Evolutionary conservation across 2,113 vertebrate genomes (phyloP), one percentile per base, ranked within the genome.

Genomic region (Athene noctua): DNA sequence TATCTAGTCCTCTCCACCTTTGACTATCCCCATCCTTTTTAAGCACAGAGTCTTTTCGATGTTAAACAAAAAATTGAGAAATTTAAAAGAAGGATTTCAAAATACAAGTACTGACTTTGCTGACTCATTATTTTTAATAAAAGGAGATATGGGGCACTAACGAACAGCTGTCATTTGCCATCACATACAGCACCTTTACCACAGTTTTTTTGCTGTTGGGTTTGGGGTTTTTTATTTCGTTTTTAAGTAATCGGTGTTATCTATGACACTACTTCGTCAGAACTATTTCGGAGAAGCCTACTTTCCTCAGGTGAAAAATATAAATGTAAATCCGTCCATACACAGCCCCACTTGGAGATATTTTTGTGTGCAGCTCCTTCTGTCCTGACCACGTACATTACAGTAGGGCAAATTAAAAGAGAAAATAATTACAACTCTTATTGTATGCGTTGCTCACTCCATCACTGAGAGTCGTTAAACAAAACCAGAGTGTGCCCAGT

Each of bases 11-110:
- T 90, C 85, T 90, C 81, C 91, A 93, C 84, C 87, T 93, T 47
- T 86, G 78, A 77, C 70, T 90, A 36, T 6, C 26, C 36, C 58
- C 12, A 12, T 75, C 66, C 87, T 59, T 83, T 86, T 75, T 62
- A 87, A 83, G 82, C 72, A 67, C 26, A 38, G 38, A 79, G 7
- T 19, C 75, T 71, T 85, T 94, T 92, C 92, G 77, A 91, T 78
- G 74, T 92, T 44, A 18, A 65, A 49, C 49, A 32, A 38, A 49
- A 84, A 79, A 57, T 75, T 46, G 83, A 82, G 77, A 73, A 70
- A 90, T 87, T 80, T 86, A 88, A 94, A 94, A 46, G 38, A 85
- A 87, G 51, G 62, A 32, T 70, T 91, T 84, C 80, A 90, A 94
- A 95, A 87, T 30, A 34, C 62, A 25, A 89, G 80, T 3, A 9